Percentiles rank a stretch among this genome's conserved stretches.
phyloP scores from a whole-genome alignment of 2,113 vertebrate species.

The Trichechus manatus region DNA sequence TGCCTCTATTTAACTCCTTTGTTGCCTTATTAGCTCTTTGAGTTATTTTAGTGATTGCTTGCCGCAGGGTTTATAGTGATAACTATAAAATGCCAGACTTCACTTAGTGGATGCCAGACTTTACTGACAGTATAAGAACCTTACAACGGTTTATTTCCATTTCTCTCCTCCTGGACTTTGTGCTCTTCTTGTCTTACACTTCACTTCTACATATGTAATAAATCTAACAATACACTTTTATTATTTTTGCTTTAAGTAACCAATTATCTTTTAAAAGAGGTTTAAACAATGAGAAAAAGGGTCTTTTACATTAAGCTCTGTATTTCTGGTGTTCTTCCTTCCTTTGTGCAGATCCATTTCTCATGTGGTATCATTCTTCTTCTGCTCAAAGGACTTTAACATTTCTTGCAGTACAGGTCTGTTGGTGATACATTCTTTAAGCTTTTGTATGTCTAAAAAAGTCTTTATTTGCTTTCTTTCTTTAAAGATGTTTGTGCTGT shows the following conservation, averaged over 20 bases:
- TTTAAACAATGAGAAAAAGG: neutral
- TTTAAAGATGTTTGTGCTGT: no score
- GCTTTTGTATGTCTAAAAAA: no score
- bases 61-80: neutral
- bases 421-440: no score
- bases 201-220: no score
- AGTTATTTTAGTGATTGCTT: neutral
- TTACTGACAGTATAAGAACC: no score
- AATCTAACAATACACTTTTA: neutral
- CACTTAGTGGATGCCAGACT: neutral
- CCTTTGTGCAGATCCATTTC: neutral
- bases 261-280: neutral
- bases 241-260: neutral
- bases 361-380: neutral
- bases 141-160: no score
- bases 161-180: no score
- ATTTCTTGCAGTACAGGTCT: no score
- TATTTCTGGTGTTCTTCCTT: neutral
- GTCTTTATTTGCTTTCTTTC: no score
- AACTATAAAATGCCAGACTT: conserved; percentile 1
- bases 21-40: neutral
- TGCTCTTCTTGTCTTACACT: no score
- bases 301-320: neutral
- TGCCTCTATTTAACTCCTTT: neutral
- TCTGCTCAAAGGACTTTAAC: neutral